Evolutionary conservation across 2,797 vertebrate genomes (phyloP).

Genomic region (Myotis findleyi): DNA sequence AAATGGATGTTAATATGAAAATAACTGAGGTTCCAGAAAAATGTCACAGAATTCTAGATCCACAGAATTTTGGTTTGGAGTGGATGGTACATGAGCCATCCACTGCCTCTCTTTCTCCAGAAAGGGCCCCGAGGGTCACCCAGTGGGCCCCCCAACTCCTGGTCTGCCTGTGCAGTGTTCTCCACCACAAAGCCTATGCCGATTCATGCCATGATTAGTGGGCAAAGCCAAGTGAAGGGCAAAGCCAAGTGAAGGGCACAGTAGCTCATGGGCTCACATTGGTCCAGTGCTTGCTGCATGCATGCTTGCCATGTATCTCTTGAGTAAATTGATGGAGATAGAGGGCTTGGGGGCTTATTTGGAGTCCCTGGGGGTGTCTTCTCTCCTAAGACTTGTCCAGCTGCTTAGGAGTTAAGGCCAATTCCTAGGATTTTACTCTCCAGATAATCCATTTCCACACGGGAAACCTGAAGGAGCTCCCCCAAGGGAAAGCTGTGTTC

Average conservation of each 20-base stretch:
- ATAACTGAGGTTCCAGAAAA: not conserved
- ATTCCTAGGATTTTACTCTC: not conserved
- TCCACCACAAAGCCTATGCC: not conserved
- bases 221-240: too few species aligned
- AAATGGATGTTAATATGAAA: not conserved
- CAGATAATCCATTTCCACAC: not conserved
- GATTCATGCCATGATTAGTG: not conserved
- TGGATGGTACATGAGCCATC: accelerated
- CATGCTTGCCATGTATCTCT: accelerated
- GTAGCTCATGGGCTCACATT: accelerated
- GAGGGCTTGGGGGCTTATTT: not conserved
- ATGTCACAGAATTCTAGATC: not conserved
- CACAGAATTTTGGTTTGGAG: not conserved
- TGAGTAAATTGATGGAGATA: not conserved
- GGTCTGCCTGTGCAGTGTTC: too few species aligned
- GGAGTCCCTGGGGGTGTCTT: not conserved
- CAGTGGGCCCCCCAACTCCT: not conserved
- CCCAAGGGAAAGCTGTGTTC: not conserved
- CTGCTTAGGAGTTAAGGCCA: not conserved
- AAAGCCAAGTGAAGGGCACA: not conserved
- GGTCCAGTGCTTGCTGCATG: not conserved
- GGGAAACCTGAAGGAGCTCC: too few species aligned
- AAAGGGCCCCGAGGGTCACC: not conserved
- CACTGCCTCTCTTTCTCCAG: not conserved
- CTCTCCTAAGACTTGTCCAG: not conserved